Conservation (phyloP, 2,888 invertebrate genomes). For the Zhengitettix transpicula region DNA sequence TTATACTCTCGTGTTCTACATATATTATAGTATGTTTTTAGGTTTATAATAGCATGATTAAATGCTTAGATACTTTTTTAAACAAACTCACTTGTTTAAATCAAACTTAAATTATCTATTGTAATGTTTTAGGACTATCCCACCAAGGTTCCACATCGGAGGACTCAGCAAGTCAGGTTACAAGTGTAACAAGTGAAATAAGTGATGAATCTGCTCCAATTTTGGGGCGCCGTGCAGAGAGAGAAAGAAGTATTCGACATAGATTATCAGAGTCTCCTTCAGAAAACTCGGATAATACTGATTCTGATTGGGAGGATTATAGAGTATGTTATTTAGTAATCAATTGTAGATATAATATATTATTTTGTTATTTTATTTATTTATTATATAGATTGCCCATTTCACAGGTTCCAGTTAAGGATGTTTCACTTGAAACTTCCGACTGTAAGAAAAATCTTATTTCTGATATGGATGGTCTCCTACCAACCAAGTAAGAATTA, state of each 20-base stretch:
- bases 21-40: too few relatives aligned
- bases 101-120: too few relatives aligned
- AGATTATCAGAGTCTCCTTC: slow-evolving; percentile 14
- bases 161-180: slow-evolving; percentile 51
- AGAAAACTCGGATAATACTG: slow-evolving; percentile 49
- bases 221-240: slow-evolving; percentile 42
- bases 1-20: too few relatives aligned
- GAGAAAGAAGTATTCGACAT: slow-evolving; percentile 25
- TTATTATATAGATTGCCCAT: neutral
- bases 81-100: too few relatives aligned
- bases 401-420: neutral
- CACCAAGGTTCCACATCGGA: slow-evolving; percentile 31
- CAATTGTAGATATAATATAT: too few relatives aligned
- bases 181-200: slow-evolving; percentile 36
- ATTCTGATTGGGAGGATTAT: slow-evolving; percentile 57
- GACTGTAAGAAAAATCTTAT: neutral
- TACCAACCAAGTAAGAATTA: neutral
- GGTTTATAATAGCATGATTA: too few relatives aligned
- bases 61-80: too few relatives aligned
- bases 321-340: slow-evolving; percentile 26
- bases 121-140: neutral
- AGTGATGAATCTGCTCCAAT: slow-evolving; percentile 45
- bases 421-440: neutral
- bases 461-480: neutral
- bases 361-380: too few relatives aligned